phyloP scores from a whole-genome alignment of 1,140 invertebrate species.

The Anoplophora glabripennis region DNA sequence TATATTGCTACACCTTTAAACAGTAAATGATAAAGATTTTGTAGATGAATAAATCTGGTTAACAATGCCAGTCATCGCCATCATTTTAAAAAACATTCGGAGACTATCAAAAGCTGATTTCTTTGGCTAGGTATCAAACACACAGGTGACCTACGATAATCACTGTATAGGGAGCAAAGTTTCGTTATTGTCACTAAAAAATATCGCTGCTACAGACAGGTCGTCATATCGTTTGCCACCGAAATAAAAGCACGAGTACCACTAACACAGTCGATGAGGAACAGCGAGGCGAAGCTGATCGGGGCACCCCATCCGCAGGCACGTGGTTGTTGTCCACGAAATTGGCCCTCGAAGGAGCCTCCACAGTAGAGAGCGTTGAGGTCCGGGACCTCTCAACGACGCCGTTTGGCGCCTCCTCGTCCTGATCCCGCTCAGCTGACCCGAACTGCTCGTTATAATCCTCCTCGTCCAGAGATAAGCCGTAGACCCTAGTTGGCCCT shows the following conservation, averaged over 20 bases:
- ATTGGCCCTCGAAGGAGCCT: conserved; percentile 18
- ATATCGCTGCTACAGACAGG: not conserved
- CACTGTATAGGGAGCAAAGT: not conserved
- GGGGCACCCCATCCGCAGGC: not conserved
- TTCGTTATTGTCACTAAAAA: conserved; percentile 16
- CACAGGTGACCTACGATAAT: too few relatives aligned
- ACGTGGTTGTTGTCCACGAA: conserved; percentile 11
- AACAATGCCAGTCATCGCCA: too few relatives aligned
- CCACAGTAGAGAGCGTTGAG: conserved; percentile 21
- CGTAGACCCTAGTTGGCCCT: conserved; percentile 50
- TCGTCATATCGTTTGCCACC: conserved; percentile 9
- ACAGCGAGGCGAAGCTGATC: not conserved
- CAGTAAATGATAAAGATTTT: too few relatives aligned
- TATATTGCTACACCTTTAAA: too few relatives aligned
- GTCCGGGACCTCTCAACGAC: conserved; percentile 26
- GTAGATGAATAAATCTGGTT: too few relatives aligned
- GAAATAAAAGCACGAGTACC: conserved; percentile 1
- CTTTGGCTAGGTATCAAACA: too few relatives aligned
- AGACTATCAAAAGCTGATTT: too few relatives aligned
- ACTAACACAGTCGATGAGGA: not conserved
- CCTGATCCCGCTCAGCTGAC: conserved; percentile 47
- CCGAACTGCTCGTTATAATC: conserved; percentile 48
- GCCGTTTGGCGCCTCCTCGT: conserved; percentile 40
- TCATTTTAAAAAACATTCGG: too few relatives aligned
- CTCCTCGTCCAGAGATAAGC: conserved; percentile 40